phyloP scores from a whole-genome alignment of 2,888 invertebrate species.

The Athripsodes cinereus region DNA sequence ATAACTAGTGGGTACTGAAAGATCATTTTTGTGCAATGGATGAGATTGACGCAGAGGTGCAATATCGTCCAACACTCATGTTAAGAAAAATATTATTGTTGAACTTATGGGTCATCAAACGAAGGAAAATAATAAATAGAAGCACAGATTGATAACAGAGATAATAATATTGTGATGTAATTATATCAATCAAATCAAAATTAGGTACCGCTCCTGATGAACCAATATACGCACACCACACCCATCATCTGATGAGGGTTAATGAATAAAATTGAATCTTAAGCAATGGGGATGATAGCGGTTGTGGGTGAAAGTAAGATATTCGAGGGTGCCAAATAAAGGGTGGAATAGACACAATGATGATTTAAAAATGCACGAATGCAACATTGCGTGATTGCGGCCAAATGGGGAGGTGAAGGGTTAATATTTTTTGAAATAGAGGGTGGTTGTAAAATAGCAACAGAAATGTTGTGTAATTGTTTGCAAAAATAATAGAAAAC shows the following conservation, averaged over 20 bases:
- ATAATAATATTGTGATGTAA: too few species aligned
- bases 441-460: neutral
- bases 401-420: constrained; percentile 6
- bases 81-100: too few species aligned
- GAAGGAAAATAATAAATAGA: too few species aligned
- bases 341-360: constrained; percentile 14
- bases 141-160: too few species aligned
- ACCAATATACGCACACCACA: too few species aligned
- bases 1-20: too few species aligned
- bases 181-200: too few species aligned
- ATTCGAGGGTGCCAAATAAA: constrained; percentile 15
- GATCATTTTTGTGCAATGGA: too few species aligned
- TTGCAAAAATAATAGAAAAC: neutral
- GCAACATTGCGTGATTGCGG: constrained; percentile 17
- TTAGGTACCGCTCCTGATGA: constrained; percentile 5
- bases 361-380: constrained; percentile 17
- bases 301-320: constrained; percentile 17
- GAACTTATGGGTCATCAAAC: too few species aligned
- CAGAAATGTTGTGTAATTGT: neutral
- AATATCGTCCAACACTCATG: too few species aligned
- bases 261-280: constrained; percentile 28
- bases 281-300: constrained; percentile 23
- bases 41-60: too few species aligned
- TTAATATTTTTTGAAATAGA: neutral
- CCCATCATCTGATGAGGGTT: constrained; percentile 19